phyloP scores from a whole-genome alignment of 2,888 invertebrate species.

The Hirudinaria manillensis region DNA sequence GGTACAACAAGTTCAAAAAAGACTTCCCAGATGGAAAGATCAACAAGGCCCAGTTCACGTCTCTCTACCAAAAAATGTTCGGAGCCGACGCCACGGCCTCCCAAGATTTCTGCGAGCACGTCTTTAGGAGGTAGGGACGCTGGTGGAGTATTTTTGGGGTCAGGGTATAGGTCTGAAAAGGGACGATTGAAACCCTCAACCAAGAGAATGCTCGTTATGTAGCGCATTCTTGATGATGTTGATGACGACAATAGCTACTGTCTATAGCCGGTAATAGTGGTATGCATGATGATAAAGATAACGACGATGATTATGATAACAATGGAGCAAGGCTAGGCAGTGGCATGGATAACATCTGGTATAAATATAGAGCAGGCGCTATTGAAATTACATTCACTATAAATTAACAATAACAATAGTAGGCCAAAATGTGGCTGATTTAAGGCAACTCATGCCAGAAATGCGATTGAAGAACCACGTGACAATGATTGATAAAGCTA shows the following conservation, averaged over 20 bases:
- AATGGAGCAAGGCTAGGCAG: not conserved
- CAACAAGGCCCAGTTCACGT: constrained; percentile 22
- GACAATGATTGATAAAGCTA: too few species aligned
- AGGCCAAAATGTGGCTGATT: too few species aligned
- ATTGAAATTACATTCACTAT: too few species aligned
- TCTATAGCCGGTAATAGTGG: not conserved
- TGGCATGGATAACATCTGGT: too few species aligned
- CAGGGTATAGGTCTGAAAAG: not conserved
- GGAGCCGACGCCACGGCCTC: constrained; percentile 19
- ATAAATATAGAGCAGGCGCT: too few species aligned
- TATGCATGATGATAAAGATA: not conserved
- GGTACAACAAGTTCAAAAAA: constrained; percentile 33
- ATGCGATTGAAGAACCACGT: too few species aligned
- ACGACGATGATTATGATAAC: constrained; percentile 27
- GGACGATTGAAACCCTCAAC: not conserved
- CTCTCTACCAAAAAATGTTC: constrained; percentile 34
- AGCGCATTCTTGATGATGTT: constrained; percentile 10
- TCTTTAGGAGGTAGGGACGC: constrained; percentile 18
- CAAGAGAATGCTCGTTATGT: too few species aligned
- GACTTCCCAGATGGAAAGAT: constrained; percentile 35
- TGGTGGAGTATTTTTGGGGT: not conserved
- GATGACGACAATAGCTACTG: constrained; percentile 17
- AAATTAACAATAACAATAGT: too few species aligned
- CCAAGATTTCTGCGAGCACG: constrained; percentile 23
- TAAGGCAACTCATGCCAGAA: too few species aligned